Evolutionary conservation across 2,888 invertebrate genomes (phyloP), one percentile per base, ranked within the genome.

Genomic region (Sturmia bella): DNA sequence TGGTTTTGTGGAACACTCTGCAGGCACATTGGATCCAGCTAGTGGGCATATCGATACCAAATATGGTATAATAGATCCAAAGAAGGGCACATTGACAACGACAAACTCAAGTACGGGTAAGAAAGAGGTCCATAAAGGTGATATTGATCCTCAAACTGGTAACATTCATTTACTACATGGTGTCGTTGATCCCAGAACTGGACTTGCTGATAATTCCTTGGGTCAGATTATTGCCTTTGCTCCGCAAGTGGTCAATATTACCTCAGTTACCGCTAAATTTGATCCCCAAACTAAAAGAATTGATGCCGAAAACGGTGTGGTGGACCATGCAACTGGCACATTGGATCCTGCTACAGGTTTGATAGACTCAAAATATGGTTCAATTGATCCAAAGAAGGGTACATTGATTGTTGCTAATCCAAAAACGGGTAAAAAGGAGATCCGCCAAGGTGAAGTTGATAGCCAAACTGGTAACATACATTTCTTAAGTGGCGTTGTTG

Each of bases 181-280:
- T 52, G 93, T 93, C 13, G 90, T 94, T 15, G 94, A 95, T 89
- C 94, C 94, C 0, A 93, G 93, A 85, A 94, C 94, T 0, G 94
- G 94, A 7, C 94, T 94, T 87, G 88, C 92, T 24, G 94, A 95
- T 89, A 92, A 93, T 11, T 92, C 92, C 57, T 89, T 94, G 50
- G 94, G 94, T n/a, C 95, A 95, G 92, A 92, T 94, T 74, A 91
- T 95, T 80, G 93, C 93, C 85, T 92, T 95, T 13, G 93, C 93
- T 0, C 94, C 94, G 79, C 93, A 94, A 89, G 94, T 94, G 69
- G 94, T 95, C n/a, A 95, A 94, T 89, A 94, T 95, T 83, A 94
- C 94, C 93, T 94, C 95, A 1, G 93, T 95, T 72, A 94, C 94
- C 52, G 93, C 94, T 0, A 94, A 92, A 88, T 92, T 94, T 63